Percentiles rank a stretch among this genome's conserved stretches.
Evolutionary conservation across 2,888 invertebrate genomes (phyloP).

Genomic region (Oxyteleia sp.): DNA sequence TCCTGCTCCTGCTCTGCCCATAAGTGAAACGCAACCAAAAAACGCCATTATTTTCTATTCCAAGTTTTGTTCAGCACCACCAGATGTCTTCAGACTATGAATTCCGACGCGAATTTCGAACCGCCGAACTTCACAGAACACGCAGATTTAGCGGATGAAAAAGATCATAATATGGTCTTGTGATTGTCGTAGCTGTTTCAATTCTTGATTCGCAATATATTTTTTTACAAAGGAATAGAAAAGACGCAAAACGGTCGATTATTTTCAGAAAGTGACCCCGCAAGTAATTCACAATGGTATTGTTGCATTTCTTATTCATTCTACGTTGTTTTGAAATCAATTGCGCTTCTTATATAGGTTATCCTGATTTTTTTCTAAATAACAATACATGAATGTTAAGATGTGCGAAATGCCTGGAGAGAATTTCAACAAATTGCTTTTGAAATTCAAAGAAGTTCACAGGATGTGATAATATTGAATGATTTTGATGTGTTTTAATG

Average conservation of each 20-base stretch:
- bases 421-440: not conserved
- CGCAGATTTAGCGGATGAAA: no score
- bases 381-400: not conserved
- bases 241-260: not conserved
- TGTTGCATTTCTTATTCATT: not conserved
- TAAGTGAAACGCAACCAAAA: no score
- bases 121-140: no score
- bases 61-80: no score
- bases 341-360: not conserved
- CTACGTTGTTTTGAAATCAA: not conserved
- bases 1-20: no score
- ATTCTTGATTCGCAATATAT: slow-evolving; percentile 35
- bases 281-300: not conserved
- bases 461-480: not conserved
- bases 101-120: no score
- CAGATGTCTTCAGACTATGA: no score
- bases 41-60: no score
- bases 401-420: no score
- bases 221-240: slow-evolving; percentile 27
- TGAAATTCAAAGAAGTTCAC: no score
- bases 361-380: not conserved
- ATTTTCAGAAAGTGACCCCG: not conserved
- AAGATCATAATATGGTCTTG: slow-evolving; percentile 53
- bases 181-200: slow-evolving; percentile 32
- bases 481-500: not conserved